A percentile compares a stretch with the other conserved stretches of the same genome.
These are phyloP conservation scores for Hippasteria phrygiana DNA, from an alignment of 53 echinoderm and acorn worm species.

Conservation along the genomic window DNA sequence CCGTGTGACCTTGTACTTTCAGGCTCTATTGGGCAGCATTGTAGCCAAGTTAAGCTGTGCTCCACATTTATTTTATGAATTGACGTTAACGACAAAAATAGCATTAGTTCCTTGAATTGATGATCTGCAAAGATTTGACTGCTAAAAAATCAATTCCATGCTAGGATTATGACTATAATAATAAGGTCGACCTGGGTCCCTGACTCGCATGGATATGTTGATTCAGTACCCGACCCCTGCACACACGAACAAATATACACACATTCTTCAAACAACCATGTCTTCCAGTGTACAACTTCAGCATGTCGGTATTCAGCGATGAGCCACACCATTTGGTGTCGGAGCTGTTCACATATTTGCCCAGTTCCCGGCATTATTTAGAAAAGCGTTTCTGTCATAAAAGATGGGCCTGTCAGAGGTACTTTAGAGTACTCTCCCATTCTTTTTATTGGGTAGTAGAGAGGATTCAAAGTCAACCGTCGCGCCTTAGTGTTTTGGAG, in stretches of 20 bases:
- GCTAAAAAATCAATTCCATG: background rate
- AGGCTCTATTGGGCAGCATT: too few relatives aligned
- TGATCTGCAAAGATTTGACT: too few relatives aligned
- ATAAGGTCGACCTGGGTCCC: background rate
- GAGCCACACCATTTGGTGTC: background rate
- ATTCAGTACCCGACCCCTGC: background rate
- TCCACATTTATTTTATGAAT: too few relatives aligned
- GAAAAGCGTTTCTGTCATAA: background rate
- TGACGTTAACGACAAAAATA: too few relatives aligned
- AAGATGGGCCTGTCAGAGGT: background rate
- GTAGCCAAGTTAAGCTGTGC: too few relatives aligned
- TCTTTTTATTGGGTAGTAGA: background rate
- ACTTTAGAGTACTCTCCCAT: background rate
- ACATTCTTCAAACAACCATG: background rate
- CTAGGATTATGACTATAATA: background rate
- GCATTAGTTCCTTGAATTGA: too few relatives aligned
- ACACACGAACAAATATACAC: background rate
- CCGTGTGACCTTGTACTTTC: too few relatives aligned
- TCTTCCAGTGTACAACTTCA: background rate
- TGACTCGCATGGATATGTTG: conserved; percentile 6
- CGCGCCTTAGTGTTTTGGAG: background rate
- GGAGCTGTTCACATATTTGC: conserved; percentile 5
- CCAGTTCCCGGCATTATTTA: conserved; percentile 8
- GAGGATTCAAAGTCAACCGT: background rate
- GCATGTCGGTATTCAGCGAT: background rate